phyloP scores from a whole-genome alignment of 2,113 vertebrate species.

The Daubentonia madagascariensis region DNA sequence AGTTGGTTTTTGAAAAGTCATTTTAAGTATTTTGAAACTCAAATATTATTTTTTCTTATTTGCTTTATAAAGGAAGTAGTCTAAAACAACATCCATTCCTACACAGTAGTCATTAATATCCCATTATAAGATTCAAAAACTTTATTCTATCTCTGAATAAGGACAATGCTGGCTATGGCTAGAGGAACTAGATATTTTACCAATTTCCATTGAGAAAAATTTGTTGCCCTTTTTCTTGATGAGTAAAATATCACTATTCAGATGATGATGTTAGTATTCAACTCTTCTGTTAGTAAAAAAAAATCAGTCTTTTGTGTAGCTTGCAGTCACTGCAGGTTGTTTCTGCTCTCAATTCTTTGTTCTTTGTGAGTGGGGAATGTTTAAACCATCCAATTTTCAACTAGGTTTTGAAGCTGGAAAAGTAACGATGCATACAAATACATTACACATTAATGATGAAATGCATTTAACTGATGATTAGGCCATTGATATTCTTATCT shows the following conservation, averaged over 20 bases:
- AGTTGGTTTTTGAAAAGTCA: background rate
- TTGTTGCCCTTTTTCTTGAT: background rate
- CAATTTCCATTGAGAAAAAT: background rate
- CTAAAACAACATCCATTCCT: background rate
- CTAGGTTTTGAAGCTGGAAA: conserved; percentile 15
- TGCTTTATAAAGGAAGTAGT: background rate
- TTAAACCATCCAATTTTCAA: conserved; percentile 49
- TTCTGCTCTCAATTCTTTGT: background rate
- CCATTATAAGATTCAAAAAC: background rate
- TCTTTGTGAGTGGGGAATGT: background rate
- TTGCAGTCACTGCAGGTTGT: background rate
- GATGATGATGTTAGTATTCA: background rate
- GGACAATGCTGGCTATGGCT: background rate
- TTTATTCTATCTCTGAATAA: background rate
- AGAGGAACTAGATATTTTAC: background rate
- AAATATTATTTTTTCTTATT: background rate
- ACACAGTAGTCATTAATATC: background rate
- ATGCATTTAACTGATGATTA: conserved; percentile 62
- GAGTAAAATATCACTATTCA: background rate
- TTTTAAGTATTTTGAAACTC: background rate
- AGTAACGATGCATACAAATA: conserved; percentile 48
- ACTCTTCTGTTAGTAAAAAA: background rate
- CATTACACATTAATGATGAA: conserved; percentile 43
- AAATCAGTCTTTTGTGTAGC: background rate
- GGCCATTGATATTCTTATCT: conserved; percentile 31